Conservation (phyloP, 2,888 invertebrate genomes). For the Xanthia icteritia region DNA sequence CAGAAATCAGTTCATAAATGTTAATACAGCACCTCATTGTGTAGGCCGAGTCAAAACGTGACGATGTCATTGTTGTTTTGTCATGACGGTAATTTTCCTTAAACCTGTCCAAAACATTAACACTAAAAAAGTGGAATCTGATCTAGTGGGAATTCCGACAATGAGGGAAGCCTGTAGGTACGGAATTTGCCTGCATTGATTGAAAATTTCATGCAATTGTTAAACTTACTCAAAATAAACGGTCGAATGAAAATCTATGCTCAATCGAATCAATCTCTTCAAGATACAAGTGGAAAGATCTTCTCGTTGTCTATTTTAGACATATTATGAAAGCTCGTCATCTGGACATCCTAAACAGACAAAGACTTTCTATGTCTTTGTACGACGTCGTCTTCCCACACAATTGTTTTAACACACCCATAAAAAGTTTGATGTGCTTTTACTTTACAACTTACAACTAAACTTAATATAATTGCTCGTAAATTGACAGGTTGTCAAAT, state of each 20-base stretch:
- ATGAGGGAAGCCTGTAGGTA: constrained; percentile 5
- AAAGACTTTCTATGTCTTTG: constrained; percentile 74
- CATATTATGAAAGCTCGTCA: constrained; percentile 71
- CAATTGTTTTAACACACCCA: constrained; percentile 76
- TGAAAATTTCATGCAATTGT: neutral
- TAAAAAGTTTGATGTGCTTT: constrained; percentile 58
- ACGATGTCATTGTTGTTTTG: constrained; percentile 20
- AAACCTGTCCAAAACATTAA: constrained; percentile 24
- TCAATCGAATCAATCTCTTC: constrained; percentile 12
- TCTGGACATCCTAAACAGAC: constrained; percentile 67
- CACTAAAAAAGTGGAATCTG: neutral
- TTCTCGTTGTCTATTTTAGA: constrained; percentile 54
- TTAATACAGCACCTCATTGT: constrained; percentile 32
- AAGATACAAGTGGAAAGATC: constrained; percentile 20
- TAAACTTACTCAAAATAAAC: neutral
- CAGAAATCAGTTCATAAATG: constrained; percentile 37
- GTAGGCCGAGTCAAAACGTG: constrained; percentile 30
- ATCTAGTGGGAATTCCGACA: neutral
- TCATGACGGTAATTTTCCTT: constrained; percentile 24
- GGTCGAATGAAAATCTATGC: neutral
- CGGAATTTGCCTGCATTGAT: constrained; percentile 4
- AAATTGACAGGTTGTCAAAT: constrained; percentile 25
- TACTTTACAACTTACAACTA: constrained; percentile 53
- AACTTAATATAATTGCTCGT: constrained; percentile 26
- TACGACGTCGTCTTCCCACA: constrained; percentile 81